These are phyloP conservation scores for Glossophaga mutica DNA, from an alignment of 2,797 vertebrate genomes.

Conservation along the genomic window DNA sequence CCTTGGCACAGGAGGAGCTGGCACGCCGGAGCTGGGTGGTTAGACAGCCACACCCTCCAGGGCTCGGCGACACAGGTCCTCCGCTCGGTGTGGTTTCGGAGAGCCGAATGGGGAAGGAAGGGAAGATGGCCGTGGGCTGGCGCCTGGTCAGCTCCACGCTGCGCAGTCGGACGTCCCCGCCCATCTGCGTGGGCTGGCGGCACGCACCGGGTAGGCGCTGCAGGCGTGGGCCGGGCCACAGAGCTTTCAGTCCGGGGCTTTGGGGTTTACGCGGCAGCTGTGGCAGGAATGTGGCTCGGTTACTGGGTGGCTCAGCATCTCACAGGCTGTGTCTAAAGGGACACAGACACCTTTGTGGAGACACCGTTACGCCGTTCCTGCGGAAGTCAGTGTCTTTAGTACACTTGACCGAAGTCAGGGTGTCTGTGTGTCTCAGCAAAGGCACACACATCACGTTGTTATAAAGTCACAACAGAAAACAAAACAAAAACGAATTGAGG, in stretches of 20 bases:
- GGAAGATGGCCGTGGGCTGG: accelerated
- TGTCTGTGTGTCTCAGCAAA: background rate
- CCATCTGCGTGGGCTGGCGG: accelerated
- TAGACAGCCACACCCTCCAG: background rate
- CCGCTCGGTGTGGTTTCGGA: background rate
- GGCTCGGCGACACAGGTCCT: accelerated
- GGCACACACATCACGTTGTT: background rate
- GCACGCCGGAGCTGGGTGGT: background rate
- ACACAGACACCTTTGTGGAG: background rate
- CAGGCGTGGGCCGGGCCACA: accelerated
- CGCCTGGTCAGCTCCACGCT: accelerated
- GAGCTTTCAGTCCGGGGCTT: accelerated
- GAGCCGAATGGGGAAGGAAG: background rate
- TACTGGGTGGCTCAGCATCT: background rate
- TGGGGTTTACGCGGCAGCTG: background rate
- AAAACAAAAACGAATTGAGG: accelerated
- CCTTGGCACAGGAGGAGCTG: accelerated
- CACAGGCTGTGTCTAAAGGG: accelerated
- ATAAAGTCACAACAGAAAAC: background rate
- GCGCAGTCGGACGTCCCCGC: no score
- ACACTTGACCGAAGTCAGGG: background rate
- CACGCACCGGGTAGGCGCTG: background rate
- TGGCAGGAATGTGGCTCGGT: background rate
- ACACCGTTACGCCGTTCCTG: accelerated
- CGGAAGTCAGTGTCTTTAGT: accelerated